Evolutionary conservation across 2,113 vertebrate species (phyloP).

Genomic region (Elanus axillaris): DNA sequence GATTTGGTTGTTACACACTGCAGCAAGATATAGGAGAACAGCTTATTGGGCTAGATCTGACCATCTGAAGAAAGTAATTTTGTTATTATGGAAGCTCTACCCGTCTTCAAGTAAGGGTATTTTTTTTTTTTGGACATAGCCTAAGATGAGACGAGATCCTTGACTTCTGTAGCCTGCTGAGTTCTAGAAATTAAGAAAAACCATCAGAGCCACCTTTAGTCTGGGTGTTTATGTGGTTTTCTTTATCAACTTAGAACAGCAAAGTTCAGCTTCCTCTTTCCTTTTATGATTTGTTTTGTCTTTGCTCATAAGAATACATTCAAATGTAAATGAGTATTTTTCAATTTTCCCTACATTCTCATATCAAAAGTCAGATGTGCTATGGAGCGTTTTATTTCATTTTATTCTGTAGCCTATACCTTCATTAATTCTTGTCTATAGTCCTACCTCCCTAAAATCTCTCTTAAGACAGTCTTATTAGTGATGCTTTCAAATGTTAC

Average conservation of each 20-base stretch:
- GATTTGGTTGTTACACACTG: too few relatives aligned
- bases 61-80: background rate
- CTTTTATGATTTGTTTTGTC: background rate
- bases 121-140: background rate
- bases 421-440: background rate
- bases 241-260: background rate
- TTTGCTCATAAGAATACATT: background rate
- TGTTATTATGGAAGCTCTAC: background rate
- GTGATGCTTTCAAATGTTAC: background rate
- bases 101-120: rapidly evolving
- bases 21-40: background rate
- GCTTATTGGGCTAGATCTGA: background rate
- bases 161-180: background rate
- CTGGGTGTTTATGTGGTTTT: background rate
- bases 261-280: background rate
- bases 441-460: background rate
- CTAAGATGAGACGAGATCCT: background rate
- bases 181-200: background rate
- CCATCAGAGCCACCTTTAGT: background rate
- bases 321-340: background rate
- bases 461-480: background rate
- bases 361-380: background rate
- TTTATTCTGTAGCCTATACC: background rate
- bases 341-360: background rate
- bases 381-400: background rate